phyloP scores from a whole-genome alignment of 2,797 vertebrate species.

The Takifugu ocellatus region DNA sequence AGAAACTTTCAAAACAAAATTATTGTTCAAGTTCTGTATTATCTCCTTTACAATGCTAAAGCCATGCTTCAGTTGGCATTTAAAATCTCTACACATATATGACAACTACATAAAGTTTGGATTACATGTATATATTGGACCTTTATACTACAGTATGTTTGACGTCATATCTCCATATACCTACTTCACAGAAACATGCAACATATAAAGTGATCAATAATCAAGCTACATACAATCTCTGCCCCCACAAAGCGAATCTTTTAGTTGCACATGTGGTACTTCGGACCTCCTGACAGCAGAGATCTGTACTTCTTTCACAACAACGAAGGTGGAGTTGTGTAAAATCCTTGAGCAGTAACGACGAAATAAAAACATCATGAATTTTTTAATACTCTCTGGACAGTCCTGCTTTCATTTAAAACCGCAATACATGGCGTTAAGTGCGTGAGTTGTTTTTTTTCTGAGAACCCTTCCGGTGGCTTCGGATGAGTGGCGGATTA shows the following conservation, averaged over 20 bases:
- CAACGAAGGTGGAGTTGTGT: background rate
- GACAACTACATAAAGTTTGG: conserved; percentile 54
- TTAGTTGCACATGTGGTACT: conserved; percentile 24
- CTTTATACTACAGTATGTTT: conserved; percentile 43
- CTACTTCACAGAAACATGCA: conserved; percentile 66
- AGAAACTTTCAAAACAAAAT: conserved; percentile 23
- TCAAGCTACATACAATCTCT: conserved; percentile 32
- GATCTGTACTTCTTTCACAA: conserved; percentile 11
- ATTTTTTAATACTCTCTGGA: conserved; percentile 1
- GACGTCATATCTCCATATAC: conserved; percentile 39
- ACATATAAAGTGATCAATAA: conserved; percentile 37
- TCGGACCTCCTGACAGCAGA: conserved; percentile 14
- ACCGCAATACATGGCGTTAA: conserved; percentile 14
- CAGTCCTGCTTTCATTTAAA: conserved; percentile 26
- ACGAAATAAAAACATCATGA: too few relatives aligned
- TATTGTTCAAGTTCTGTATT: conserved; percentile 58
- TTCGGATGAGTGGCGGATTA: conserved; percentile 20
- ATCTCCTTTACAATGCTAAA: conserved; percentile 43
- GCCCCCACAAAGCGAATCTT: conserved; percentile 2
- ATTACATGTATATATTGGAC: conserved; percentile 50
- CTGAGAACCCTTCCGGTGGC: conserved; percentile 12
- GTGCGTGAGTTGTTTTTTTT: conserved; percentile 3
- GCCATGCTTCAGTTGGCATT: conserved; percentile 43
- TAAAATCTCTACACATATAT: conserved; percentile 49
- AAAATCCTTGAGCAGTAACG: too few relatives aligned